Conservation (phyloP, 1,140 invertebrate species). For the Ceratina calcarata region DNA sequence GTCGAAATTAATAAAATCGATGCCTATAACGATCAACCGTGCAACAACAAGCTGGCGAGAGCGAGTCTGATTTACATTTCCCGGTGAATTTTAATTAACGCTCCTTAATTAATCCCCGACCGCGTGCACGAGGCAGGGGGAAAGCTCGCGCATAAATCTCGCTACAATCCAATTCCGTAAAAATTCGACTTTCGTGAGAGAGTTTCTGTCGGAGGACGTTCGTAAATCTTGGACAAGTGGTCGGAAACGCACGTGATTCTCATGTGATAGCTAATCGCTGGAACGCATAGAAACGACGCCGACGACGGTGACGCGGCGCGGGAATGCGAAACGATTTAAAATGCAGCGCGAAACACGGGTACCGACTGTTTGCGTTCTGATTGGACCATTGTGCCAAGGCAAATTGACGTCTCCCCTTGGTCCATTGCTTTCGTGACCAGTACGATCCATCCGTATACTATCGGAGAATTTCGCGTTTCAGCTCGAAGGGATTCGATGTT, state of each 20-base stretch:
- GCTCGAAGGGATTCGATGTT: conserved; percentile 18
- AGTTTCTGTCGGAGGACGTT: conserved; percentile 4
- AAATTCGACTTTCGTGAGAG: not conserved
- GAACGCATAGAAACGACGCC: not conserved
- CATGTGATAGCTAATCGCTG: conserved; percentile 7
- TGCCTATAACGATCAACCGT: conserved; percentile 10
- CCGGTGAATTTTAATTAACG: conserved; percentile 46
- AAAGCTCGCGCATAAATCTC: conserved; percentile 35
- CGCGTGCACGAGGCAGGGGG: not conserved
- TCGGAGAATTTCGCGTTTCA: not conserved
- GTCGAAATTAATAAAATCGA: conserved; percentile 44
- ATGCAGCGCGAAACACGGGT: conserved; percentile 65
- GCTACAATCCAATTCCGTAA: conserved; percentile 22
- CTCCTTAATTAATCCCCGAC: conserved; percentile 43
- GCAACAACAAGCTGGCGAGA: conserved; percentile 20
- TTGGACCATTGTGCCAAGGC: conserved; percentile 75
- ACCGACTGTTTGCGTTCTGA: conserved; percentile 74
- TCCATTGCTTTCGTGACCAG: conserved; percentile 60
- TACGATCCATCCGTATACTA: no score
- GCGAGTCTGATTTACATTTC: conserved; percentile 36
- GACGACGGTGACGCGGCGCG: not conserved
- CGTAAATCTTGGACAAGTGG: not conserved
- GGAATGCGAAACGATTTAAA: conserved; percentile 64
- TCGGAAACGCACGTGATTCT: not conserved
- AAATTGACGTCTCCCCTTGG: conserved; percentile 74